Evolutionary conservation across 2,888 invertebrate species (phyloP).

Genomic region (Melanargia galathea): DNA sequence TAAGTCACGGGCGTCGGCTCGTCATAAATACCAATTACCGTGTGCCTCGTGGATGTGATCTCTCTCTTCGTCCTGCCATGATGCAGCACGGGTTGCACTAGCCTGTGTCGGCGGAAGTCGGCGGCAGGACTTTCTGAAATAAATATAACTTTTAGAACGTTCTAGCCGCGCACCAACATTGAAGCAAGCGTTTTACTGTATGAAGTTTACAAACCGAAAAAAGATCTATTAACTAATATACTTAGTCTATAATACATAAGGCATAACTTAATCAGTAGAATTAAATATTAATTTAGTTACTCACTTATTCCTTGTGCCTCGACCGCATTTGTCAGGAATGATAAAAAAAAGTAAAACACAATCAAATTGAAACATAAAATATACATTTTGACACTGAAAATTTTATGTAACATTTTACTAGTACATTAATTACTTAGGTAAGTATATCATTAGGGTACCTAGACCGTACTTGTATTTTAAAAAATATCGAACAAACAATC

Average conservation of each 20-base stretch:
- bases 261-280: no score
- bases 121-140: constrained; percentile 70
- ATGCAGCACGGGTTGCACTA: constrained; percentile 86
- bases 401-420: background rate
- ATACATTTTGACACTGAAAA: background rate
- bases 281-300: background rate
- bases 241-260: no score
- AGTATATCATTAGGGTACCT: no score
- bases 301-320: background rate
- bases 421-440: no score
- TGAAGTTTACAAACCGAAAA: no score
- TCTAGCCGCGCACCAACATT: no score
- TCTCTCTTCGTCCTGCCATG: constrained; percentile 89
- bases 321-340: background rate
- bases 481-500: no score
- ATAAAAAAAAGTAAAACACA: background rate
- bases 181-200: no score
- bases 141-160: background rate
- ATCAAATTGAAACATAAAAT: background rate
- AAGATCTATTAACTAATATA: no score
- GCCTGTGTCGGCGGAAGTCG: constrained; percentile 85
- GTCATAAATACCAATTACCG: constrained; percentile 84
- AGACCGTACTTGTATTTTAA: no score
- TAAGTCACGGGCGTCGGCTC: no score
- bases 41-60: constrained; percentile 85